A percentile compares a stretch with the other conserved stretches of the same genome.
These are phyloP conservation scores for Tyrophagus putrescentiae DNA, from an alignment of 1,140 invertebrate species.

Conservation along the genomic window DNA sequence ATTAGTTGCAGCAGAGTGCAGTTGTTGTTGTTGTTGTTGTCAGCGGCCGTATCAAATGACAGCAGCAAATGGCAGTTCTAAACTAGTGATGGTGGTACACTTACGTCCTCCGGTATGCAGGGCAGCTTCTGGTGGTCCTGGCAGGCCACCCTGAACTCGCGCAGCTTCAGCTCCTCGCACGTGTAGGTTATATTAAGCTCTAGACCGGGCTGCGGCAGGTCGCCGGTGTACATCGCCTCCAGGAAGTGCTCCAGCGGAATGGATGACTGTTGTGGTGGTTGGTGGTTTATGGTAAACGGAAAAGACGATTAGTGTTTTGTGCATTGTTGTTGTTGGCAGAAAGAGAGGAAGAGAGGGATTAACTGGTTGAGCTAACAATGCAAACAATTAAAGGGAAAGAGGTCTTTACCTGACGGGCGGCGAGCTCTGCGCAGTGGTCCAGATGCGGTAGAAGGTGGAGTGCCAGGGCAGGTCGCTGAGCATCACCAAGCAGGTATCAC, in stretches of 20 bases:
- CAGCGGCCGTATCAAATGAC: conserved; percentile 4
- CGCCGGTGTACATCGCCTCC: conserved; percentile 45
- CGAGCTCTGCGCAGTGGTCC: conserved; percentile 35
- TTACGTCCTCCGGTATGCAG: conserved; percentile 86
- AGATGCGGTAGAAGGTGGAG: conserved; percentile 72
- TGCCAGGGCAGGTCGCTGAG: conserved; percentile 70
- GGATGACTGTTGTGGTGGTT: conserved; percentile 3
- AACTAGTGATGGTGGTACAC: conserved; percentile 32
- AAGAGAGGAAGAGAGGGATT: not conserved
- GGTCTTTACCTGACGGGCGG: conserved; percentile 25
- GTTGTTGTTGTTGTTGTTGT: not conserved
- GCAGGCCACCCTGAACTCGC: conserved; percentile 59
- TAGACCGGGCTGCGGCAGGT: conserved; percentile 41
- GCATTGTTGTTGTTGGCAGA: not conserved
- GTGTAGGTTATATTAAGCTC: conserved; percentile 38
- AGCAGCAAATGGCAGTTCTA: not conserved
- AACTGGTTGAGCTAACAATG: not conserved
- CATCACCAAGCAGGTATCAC: conserved; percentile 27
- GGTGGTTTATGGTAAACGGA: not conserved
- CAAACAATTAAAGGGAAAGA: not conserved
- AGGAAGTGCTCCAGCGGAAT: conserved; percentile 46
- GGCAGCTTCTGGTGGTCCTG: conserved; percentile 64
- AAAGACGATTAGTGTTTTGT: not conserved
- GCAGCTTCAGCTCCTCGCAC: conserved; percentile 31
- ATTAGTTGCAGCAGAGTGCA: too few relatives aligned